Percentiles rank a stretch among this genome's conserved stretches.
Evolutionary conservation across 1,140 invertebrate species (phyloP).

Genomic region (Nasonia longicornis): DNA sequence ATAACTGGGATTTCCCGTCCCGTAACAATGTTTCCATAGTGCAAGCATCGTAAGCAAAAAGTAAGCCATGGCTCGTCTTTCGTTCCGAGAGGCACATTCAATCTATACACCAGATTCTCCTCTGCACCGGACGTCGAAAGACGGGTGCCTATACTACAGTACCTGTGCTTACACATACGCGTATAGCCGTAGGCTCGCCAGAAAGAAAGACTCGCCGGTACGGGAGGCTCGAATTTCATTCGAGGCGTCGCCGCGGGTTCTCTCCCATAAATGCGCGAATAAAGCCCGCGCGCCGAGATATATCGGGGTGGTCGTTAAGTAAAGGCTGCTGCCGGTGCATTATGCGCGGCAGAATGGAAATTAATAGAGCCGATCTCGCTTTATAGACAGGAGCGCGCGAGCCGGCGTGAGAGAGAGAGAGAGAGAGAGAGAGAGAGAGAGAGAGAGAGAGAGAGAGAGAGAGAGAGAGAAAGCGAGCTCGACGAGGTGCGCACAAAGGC

Average conservation of each 20-base stretch:
- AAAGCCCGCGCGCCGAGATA: background rate
- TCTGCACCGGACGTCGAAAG: background rate
- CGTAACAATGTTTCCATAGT: background rate
- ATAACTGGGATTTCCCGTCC: background rate
- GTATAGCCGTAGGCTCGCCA: background rate
- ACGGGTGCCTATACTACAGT: background rate
- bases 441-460: too few species aligned
- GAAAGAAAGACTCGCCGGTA: background rate
- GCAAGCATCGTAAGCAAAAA: background rate
- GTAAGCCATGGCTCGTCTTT: background rate
- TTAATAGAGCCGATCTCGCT: conserved; percentile 21
- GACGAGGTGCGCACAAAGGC: background rate
- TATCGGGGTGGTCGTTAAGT: conserved; percentile 19
- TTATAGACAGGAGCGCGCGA: background rate
- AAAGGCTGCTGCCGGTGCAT: background rate
- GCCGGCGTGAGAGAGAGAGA: too few species aligned
- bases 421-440: too few species aligned
- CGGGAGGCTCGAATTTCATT: conserved; percentile 36
- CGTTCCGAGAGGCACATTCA: background rate
- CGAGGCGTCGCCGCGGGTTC: background rate
- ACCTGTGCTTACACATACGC: background rate
- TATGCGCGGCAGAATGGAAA: conserved; percentile 12
- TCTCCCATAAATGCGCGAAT: conserved; percentile 1
- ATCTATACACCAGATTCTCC: too few species aligned
- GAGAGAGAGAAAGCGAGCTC: background rate